phyloP scores from a whole-genome alignment of 2,113 vertebrate species.

The Protobothrops flavoviridis region DNA sequence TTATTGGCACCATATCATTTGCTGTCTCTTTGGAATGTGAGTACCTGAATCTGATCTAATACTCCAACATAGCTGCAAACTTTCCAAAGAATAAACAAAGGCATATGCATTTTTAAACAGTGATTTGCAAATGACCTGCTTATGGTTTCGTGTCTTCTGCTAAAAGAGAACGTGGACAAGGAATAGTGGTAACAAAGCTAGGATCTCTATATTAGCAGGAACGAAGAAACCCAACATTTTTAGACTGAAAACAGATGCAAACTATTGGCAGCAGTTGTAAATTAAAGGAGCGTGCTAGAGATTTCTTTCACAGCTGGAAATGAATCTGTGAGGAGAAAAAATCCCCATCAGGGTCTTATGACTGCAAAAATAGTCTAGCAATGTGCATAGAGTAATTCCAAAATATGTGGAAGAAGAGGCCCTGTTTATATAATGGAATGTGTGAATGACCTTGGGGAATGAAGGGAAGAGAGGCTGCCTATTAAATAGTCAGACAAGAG shows the following conservation, averaged over 20 bases:
- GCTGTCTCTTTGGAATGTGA: not conserved
- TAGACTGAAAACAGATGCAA: slow-evolving; percentile 8
- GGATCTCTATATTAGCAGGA: not conserved
- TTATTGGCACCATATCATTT: not conserved
- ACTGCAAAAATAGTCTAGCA: not conserved
- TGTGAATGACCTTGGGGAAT: not conserved
- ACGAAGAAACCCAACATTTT: slow-evolving; percentile 3
- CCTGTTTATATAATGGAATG: not conserved
- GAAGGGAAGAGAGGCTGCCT: not conserved
- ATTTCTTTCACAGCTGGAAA: slow-evolving; percentile 32
- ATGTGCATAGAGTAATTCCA: not conserved
- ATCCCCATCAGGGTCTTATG: not conserved
- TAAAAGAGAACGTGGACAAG: not conserved
- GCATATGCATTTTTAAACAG: not conserved
- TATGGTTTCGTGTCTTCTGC: not conserved
- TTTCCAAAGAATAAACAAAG: not conserved
- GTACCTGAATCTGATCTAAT: not conserved
- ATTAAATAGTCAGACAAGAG: not conserved
- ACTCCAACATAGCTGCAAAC: not conserved
- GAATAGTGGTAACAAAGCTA: not conserved
- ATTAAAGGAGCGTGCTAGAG: not conserved
- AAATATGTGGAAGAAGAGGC: not conserved
- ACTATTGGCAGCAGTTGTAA: not conserved
- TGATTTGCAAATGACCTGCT: not conserved
- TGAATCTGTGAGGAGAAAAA: not conserved